Percentiles rank a stretch among this genome's conserved stretches.
Evolutionary conservation across 2,888 invertebrate genomes (phyloP).

Genomic region (Corythucha ciliata): DNA sequence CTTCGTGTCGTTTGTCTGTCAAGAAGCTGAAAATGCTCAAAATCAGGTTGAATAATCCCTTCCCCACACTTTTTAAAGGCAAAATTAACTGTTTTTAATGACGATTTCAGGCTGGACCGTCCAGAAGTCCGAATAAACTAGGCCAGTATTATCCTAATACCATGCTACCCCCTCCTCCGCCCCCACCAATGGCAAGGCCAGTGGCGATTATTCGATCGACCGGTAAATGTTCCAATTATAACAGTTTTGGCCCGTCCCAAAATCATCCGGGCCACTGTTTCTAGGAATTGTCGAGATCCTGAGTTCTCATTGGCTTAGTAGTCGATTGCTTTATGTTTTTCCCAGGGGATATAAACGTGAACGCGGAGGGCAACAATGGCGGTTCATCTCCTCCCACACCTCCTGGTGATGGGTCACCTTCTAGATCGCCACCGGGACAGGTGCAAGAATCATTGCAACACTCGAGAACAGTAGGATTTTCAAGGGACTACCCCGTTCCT

Average conservation of each 20-base stretch:
- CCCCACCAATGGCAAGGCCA: constrained; percentile 92
- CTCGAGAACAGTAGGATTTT: constrained; percentile 39
- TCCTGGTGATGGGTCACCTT: constrained; percentile 37
- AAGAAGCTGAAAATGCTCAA: constrained; percentile 75
- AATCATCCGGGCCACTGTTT: too few relatives aligned
- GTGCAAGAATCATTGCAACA: constrained; percentile 26
- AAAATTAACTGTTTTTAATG: neutral
- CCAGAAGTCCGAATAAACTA: constrained; percentile 60
- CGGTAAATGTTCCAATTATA: constrained; percentile 44
- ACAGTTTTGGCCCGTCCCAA: too few relatives aligned
- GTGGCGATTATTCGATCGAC: constrained; percentile 92
- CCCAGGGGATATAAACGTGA: constrained; percentile 30
- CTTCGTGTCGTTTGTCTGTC: constrained; percentile 94
- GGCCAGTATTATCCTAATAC: constrained; percentile 82
- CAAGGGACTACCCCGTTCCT: constrained; percentile 71
- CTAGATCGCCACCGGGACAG: constrained; percentile 29
- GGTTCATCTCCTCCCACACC: constrained; percentile 54
- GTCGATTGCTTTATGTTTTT: too few relatives aligned
- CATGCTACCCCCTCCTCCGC: constrained; percentile 89
- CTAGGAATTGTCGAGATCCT: too few relatives aligned
- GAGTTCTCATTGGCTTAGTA: too few relatives aligned
- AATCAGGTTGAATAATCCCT: constrained; percentile 51
- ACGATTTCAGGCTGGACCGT: constrained; percentile 47
- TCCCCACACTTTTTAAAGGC: neutral
- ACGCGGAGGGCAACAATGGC: constrained; percentile 24